Evolutionary conservation across 2,113 vertebrate species (phyloP).

Genomic region (Pachycephala philippinensis): DNA sequence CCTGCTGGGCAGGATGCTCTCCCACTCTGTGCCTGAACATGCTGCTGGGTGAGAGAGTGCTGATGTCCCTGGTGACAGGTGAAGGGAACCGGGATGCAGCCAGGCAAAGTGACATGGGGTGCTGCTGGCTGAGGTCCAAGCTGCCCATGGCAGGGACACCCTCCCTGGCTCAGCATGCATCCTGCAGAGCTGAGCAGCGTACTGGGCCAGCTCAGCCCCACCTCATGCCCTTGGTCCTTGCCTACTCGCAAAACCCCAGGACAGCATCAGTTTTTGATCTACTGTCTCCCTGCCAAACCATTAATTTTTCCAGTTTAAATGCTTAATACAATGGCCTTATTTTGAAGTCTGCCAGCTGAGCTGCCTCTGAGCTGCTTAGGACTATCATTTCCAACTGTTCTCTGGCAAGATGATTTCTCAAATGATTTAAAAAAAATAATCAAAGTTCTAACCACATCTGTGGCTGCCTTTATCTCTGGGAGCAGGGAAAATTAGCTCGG

Average conservation of each 20-base stretch:
- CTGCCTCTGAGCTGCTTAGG: neutral
- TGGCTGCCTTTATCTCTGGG: neutral
- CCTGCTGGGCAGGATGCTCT: neutral
- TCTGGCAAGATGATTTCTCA: slow-evolving; percentile 16
- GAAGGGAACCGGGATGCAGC: neutral
- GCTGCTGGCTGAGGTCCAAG: neutral
- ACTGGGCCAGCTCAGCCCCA: neutral
- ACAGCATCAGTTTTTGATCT: neutral
- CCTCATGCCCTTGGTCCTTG: neutral
- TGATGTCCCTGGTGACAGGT: neutral
- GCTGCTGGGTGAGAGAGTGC: neutral
- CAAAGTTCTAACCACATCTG: slow-evolving; percentile 31
- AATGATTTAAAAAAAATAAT: slow-evolving; percentile 1
- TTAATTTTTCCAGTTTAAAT: slow-evolving; percentile 6
- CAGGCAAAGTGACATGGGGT: neutral
- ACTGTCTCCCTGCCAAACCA: neutral
- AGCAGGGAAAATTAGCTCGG: neutral
- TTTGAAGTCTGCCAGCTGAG: slow-evolving; percentile 25
- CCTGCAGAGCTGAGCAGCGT: neutral
- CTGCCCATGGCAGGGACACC: accelerated
- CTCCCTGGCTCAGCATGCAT: neutral
- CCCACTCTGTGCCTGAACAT: accelerated
- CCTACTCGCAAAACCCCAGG: neutral
- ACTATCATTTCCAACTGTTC: slow-evolving; percentile 24
- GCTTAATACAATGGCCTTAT: neutral